Evolutionary conservation across 2,113 vertebrate genomes (phyloP), one percentile per base, ranked within the genome.

Genomic region (Elgaria multicarinata): DNA sequence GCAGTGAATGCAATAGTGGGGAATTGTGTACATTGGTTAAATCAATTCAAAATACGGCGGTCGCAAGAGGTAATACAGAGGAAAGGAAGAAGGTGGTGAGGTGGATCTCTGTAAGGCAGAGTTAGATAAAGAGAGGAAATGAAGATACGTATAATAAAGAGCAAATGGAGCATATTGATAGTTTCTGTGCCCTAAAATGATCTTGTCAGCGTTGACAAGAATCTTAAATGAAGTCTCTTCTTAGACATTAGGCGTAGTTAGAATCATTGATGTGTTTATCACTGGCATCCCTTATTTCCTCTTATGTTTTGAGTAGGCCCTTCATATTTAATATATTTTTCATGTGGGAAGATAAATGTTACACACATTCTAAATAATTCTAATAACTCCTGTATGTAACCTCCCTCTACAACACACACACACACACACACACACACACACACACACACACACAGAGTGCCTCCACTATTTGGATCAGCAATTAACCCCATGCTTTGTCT

Each of bases 401-500:
- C 78, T 82, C 22, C 80, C 88, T 94, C 79, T n/a, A n/a, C n/a
- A n/a, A 95, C n/a, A 20, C 72, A 55, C 6, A 33, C 67, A 44
- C 39, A 42, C 6, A 44, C 36, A 90, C 83, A 71, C 39, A 85
- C 77, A 95, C n/a, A 20, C 72, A 55, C 6, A 33, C 67, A 44
- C 39, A 42, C 6, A 44, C 36, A 90, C 83, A 71, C 39, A 85
- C 77, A 90, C 0, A 53, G 55, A 81, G 31, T 58, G 26, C 10
- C 36, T 83, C 69, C 90, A 87, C 83, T 78, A 16, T 90, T 92
- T 95, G 91, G 90, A 92, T 90, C 92, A 95, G 79, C 92, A 90
- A 85, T 94, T 95, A 95, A 95, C 87, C 83, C n/a, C 50, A 77
- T 69, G 20, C 80, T 87, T 91, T 72, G 92, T 53, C 87, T 94